These are phyloP conservation scores for Peromyscus leucopus DNA, from an alignment of 2,113 vertebrate species.

Conservation along the genomic window DNA sequence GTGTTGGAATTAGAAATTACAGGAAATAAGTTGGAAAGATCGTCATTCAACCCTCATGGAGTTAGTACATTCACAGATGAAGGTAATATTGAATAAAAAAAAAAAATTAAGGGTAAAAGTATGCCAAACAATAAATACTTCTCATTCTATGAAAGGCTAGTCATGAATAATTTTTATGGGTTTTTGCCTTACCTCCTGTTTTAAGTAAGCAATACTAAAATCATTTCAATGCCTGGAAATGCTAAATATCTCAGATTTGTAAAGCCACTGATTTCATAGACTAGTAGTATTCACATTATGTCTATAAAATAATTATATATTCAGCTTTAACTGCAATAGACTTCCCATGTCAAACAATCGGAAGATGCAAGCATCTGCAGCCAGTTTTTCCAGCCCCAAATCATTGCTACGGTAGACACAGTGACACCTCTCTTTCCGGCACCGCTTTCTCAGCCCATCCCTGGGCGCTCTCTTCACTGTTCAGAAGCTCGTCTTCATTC, in stretches of 20 bases:
- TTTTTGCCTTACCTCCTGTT: background rate
- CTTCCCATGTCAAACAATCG: slow-evolving; percentile 37
- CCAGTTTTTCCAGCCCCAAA: background rate
- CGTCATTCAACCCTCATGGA: slow-evolving; percentile 95
- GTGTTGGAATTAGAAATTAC: slow-evolving; percentile 89
- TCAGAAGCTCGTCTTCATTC: background rate
- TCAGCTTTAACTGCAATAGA: background rate
- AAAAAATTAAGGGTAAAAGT: background rate
- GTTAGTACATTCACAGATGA: slow-evolving; percentile 91
- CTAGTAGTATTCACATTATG: background rate
- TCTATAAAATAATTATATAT: background rate
- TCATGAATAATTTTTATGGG: background rate
- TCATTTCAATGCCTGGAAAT: background rate
- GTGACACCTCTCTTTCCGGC: no score
- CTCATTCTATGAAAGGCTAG: background rate
- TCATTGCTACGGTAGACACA: background rate
- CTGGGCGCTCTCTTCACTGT: background rate
- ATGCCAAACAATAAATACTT: slow-evolving; percentile 9
- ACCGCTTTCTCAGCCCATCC: background rate
- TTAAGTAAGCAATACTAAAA: slow-evolving; percentile 46
- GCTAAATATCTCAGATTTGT: slow-evolving; percentile 36
- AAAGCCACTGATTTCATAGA: slow-evolving; percentile 41
- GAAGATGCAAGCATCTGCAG: background rate
- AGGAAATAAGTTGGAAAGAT: slow-evolving; percentile 91
- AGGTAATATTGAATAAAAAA: slow-evolving; percentile 85